Conservation (phyloP, 92 coral and sea anemone species). For the Blastomussa wellsi region DNA sequence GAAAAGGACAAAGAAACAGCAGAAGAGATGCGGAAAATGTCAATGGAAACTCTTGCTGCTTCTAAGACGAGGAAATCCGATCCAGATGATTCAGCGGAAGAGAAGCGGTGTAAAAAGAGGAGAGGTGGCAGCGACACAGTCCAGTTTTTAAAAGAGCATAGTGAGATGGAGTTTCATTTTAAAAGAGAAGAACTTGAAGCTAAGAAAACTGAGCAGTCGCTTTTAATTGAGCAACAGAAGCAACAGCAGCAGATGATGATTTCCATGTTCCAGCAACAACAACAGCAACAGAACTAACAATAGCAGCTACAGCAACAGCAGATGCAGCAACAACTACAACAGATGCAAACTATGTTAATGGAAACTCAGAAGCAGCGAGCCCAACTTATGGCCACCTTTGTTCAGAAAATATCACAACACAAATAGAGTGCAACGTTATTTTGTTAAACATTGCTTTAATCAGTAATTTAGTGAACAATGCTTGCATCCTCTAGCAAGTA, state of each 20-base stretch:
- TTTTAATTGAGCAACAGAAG: conserved; percentile 42
- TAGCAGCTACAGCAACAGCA: conserved; percentile 32
- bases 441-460: no score
- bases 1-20: conserved; percentile 53
- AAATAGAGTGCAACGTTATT: conserved; percentile 44
- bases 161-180: conserved; percentile 39
- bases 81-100: conserved; percentile 39
- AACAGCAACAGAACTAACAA: conserved; percentile 34
- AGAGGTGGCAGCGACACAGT: conserved; percentile 47
- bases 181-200: conserved; percentile 51
- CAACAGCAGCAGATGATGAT: conserved; percentile 51
- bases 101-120: conserved; percentile 39
- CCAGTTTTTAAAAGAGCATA: conserved; percentile 33
- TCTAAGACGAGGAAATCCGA: conserved; percentile 46
- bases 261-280: conserved; percentile 54
- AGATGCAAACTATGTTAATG: conserved; percentile 53
- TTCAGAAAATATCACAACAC: conserved; percentile 46
- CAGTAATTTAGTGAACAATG: no score
- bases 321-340: conserved; percentile 52
- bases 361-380: conserved; percentile 55
- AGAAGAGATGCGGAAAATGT: conserved; percentile 43
- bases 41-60: conserved; percentile 48
- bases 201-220: conserved; percentile 41
- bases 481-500: conserved; percentile 40
- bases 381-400: conserved; percentile 56